Percentiles rank a stretch among this genome's conserved stretches.
Conservation (phyloP, 35 echinoderm and acorn worm genomes). For the Holothuria glaberrima region DNA sequence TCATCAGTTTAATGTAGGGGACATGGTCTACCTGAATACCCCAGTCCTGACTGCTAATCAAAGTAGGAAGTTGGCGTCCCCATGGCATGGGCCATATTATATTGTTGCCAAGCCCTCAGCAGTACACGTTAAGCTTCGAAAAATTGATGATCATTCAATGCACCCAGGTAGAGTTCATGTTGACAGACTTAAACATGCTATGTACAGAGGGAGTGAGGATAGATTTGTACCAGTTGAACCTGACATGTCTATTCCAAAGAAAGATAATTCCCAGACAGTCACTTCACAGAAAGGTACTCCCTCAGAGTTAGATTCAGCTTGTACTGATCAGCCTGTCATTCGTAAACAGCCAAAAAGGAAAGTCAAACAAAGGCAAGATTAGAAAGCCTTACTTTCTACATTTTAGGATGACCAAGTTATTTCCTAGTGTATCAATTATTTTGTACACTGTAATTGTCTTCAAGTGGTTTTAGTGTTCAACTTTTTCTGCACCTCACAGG, state of each 20-base stretch:
- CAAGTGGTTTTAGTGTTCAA: too few species aligned
- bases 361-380: neutral
- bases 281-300: neutral
- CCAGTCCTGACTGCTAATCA: too few species aligned
- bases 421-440: too few species aligned
- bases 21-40: too few species aligned
- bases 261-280: neutral
- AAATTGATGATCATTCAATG: neutral
- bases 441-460: too few species aligned
- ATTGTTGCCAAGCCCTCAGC: too few species aligned
- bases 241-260: neutral
- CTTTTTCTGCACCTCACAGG: too few species aligned
- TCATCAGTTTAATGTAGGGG: too few species aligned
- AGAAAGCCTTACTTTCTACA: neutral
- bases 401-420: neutral
- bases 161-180: constrained; percentile 34
- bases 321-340: constrained; percentile 2
- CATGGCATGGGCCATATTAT: too few species aligned
- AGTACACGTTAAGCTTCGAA: too few species aligned
- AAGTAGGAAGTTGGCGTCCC: too few species aligned
- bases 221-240: constrained; percentile 10
- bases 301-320: neutral
- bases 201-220: neutral
- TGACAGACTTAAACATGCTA: constrained; percentile 49
- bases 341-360: neutral